These are phyloP conservation scores for Blastobasis lacticolella DNA, from an alignment of 2,888 invertebrate genomes.

Conservation along the genomic window DNA sequence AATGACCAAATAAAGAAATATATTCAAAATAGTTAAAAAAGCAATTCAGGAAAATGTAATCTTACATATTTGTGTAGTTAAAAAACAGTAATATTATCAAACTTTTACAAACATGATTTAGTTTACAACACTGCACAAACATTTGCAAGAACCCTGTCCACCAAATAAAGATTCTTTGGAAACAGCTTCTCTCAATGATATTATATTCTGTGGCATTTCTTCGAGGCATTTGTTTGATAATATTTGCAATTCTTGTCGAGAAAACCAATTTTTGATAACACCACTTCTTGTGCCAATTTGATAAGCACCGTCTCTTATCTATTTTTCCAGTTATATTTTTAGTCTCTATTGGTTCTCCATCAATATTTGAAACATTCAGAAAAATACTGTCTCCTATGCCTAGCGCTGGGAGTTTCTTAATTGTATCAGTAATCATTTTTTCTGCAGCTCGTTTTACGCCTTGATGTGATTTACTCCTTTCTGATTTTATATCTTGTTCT, in stretches of 20 bases:
- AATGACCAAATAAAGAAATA: neutral
- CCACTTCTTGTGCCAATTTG: conserved; percentile 8
- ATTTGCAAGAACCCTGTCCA: conserved; percentile 3
- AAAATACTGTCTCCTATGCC: conserved; percentile 7
- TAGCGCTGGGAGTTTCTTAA: conserved; percentile 8
- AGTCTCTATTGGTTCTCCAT: conserved; percentile 4
- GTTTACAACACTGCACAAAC: neutral
- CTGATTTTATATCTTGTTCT: conserved; percentile 3
- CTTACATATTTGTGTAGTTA: neutral
- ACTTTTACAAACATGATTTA: neutral
- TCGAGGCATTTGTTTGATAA: conserved; percentile 1
- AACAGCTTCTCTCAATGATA: conserved; percentile 8
- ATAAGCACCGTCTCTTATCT: conserved; percentile 4
- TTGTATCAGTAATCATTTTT: conserved; percentile 7
- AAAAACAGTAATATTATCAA: neutral
- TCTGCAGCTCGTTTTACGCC: conserved; percentile 7
- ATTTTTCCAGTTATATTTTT: conserved; percentile 7
- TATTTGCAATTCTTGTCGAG: conserved; percentile 2
- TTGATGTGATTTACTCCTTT: conserved; percentile 6
- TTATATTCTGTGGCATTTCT: conserved; percentile 1
- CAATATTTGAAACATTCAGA: conserved; percentile 5
- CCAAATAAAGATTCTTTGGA: conserved; percentile 1
- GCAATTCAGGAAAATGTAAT: no score
- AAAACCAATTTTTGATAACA: conserved; percentile 7
- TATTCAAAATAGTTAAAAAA: neutral